Evolutionary conservation across 2,797 vertebrate species (phyloP).

Genomic region (Scomberomorus guttatus): DNA sequence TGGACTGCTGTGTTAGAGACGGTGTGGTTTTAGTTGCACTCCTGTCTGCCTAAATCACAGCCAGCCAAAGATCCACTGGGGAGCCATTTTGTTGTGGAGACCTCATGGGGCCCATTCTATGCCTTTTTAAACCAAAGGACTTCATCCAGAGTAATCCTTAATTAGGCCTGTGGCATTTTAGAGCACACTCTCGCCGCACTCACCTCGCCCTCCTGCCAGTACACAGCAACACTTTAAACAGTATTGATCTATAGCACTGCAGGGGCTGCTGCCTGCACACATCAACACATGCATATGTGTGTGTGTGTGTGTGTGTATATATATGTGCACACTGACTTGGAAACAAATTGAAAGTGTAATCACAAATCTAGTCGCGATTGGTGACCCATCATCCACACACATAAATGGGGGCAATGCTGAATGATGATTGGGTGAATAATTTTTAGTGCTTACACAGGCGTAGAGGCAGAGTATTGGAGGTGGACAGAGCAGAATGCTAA

Average conservation of each 20-base stretch:
- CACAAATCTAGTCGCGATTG: conserved; percentile 21
- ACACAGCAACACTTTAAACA: conserved; percentile 67
- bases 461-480: conserved; percentile 1
- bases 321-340: background rate
- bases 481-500: conserved; percentile 42
- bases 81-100: conserved; percentile 58
- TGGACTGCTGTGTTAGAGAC: conserved; percentile 2
- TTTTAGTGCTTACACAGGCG: conserved; percentile 20
- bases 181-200: conserved; percentile 66
- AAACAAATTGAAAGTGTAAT: conserved; percentile 40
- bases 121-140: conserved; percentile 73
- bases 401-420: conserved; percentile 34
- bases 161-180: conserved; percentile 79
- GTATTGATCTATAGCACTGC: conserved; percentile 70
- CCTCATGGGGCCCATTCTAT: conserved; percentile 56
- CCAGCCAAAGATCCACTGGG: conserved; percentile 56
- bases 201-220: conserved; percentile 62
- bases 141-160: conserved; percentile 81
- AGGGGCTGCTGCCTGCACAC: conserved; percentile 42
- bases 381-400: conserved; percentile 24
- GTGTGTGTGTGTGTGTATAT: conserved; percentile 8
- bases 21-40: conserved; percentile 34
- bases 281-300: conserved; percentile 5
- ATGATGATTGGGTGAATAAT: conserved; percentile 34
- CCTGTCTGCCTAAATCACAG: conserved; percentile 52